These are phyloP conservation scores for Phengaris alcon DNA, from an alignment of 2,888 invertebrate genomes.

Conservation along the genomic window DNA sequence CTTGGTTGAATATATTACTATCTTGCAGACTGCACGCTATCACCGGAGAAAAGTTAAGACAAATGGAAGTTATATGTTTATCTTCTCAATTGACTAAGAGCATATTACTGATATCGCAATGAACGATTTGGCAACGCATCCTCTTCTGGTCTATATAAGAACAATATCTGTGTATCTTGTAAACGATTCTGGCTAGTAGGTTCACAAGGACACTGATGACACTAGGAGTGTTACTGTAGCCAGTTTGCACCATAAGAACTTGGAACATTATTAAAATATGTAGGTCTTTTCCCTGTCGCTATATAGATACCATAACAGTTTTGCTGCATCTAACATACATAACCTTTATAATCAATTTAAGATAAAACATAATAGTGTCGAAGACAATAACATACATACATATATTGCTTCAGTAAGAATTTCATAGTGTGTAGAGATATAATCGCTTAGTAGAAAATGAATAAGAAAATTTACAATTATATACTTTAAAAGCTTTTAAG, in stretches of 20 bases:
- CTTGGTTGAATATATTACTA: conserved; percentile 4
- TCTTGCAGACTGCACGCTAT: neutral
- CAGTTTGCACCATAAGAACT: conserved; percentile 8
- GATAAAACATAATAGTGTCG: too few relatives aligned
- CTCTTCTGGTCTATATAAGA: neutral
- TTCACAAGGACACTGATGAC: conserved; percentile 4
- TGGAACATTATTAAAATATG: neutral
- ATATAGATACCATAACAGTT: neutral
- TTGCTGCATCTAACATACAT: neutral
- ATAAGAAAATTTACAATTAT: neutral
- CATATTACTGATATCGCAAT: conserved; percentile 4
- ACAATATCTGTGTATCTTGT: neutral
- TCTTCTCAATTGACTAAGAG: conserved; percentile 2
- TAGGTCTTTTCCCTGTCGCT: neutral
- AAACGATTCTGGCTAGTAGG: neutral
- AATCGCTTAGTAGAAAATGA: neutral
- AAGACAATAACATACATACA: too few relatives aligned
- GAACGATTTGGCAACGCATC: neutral
- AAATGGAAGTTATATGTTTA: neutral
- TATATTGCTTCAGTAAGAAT: too few relatives aligned
- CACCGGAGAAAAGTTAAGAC: neutral
- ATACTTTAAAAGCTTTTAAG: conserved; percentile 4
- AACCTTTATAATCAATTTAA: too few relatives aligned
- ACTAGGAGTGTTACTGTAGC: neutral
- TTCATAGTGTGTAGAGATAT: too few relatives aligned